A percentile compares a stretch with the other conserved stretches of the same genome.
Evolutionary conservation across 2,888 invertebrate genomes (phyloP).

Genomic region (Steinernema carpocapsae): DNA sequence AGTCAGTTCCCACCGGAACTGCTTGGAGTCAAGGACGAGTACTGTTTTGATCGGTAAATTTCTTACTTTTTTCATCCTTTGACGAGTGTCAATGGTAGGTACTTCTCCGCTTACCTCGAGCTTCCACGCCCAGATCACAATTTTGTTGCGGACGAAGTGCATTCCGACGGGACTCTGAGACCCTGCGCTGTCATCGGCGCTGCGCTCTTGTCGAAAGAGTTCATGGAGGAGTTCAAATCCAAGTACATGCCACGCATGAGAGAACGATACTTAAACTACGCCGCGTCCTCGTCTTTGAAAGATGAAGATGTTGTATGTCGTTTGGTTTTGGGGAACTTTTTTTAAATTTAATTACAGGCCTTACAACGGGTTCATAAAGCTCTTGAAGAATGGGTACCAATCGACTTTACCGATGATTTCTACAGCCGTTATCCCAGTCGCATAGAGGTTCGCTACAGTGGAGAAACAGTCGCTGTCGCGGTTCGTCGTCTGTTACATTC

Average conservation of each 20-base stretch:
- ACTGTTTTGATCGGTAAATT: constrained; percentile 24
- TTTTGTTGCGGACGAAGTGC: constrained; percentile 25
- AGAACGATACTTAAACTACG: constrained; percentile 35
- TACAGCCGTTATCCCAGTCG: constrained; percentile 53
- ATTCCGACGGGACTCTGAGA: neutral
- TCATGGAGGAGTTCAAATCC: constrained; percentile 23
- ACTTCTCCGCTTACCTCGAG: neutral
- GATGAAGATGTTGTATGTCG: constrained; percentile 8
- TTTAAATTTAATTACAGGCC: neutral
- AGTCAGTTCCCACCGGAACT: neutral
- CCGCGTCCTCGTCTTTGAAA: neutral
- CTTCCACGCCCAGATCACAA: neutral
- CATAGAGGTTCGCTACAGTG: constrained; percentile 55
- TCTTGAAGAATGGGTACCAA: constrained; percentile 48
- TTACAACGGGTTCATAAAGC: neutral
- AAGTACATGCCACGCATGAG: constrained; percentile 30
- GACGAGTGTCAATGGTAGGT: neutral
- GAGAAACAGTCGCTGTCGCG: constrained; percentile 54
- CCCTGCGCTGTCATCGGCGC: constrained; percentile 32
- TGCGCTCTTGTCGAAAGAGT: constrained; percentile 23
- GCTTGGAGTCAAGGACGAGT: constrained; percentile 5
- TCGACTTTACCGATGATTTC: constrained; percentile 48
- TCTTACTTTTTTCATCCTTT: neutral
- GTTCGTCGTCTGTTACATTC: constrained; percentile 53
- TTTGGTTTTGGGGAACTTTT: neutral